A percentile compares a stretch with the other conserved stretches of the same genome.
Conservation (phyloP, 2,113 vertebrate species). For the Syngnathus typhle region DNA sequence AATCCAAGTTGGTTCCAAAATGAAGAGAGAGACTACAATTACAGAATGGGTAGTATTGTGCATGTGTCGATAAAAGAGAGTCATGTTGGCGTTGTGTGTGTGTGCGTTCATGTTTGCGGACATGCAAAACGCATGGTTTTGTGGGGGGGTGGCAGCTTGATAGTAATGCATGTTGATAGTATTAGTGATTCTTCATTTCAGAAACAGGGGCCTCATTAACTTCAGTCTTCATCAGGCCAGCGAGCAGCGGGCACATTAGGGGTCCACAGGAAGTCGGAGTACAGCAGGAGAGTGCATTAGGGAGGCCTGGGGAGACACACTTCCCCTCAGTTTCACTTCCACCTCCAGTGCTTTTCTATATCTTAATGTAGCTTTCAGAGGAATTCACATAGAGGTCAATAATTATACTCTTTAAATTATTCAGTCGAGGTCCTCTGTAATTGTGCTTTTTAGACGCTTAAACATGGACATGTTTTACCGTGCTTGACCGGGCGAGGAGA, state of each 20-base stretch:
- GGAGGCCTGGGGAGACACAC: slow-evolving; percentile 63
- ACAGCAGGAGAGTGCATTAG: slow-evolving; percentile 73
- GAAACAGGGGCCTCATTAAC: slow-evolving; percentile 76
- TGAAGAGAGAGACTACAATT: not conserved
- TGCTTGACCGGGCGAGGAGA: slow-evolving; percentile 55
- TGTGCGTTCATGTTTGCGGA: slow-evolving; percentile 12
- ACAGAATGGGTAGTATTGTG: slow-evolving; percentile 1
- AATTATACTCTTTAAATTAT: slow-evolving; percentile 81
- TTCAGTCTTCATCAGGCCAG: slow-evolving; percentile 65
- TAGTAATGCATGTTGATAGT: slow-evolving; percentile 74
- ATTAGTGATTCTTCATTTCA: slow-evolving; percentile 72
- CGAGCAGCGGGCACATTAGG: slow-evolving; percentile 69
- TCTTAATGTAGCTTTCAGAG: slow-evolving; percentile 79
- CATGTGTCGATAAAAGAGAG: slow-evolving; percentile 6
- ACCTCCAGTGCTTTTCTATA: slow-evolving; percentile 67
- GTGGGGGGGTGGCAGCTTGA: slow-evolving; percentile 44
- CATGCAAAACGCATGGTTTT: slow-evolving; percentile 37
- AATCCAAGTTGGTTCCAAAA: slow-evolving; percentile 46
- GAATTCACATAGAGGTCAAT: slow-evolving; percentile 78
- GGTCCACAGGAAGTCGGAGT: slow-evolving; percentile 71
- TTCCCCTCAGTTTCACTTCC: slow-evolving; percentile 60
- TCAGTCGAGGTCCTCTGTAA: slow-evolving; percentile 73
- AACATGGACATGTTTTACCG: slow-evolving; percentile 70
- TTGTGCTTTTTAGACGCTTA: slow-evolving; percentile 77
- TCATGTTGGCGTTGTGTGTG: slow-evolving; percentile 17